Base-by-base conservation (phyloP, 1,140 invertebrate genomes). In the Drosophila lini region DNA sequence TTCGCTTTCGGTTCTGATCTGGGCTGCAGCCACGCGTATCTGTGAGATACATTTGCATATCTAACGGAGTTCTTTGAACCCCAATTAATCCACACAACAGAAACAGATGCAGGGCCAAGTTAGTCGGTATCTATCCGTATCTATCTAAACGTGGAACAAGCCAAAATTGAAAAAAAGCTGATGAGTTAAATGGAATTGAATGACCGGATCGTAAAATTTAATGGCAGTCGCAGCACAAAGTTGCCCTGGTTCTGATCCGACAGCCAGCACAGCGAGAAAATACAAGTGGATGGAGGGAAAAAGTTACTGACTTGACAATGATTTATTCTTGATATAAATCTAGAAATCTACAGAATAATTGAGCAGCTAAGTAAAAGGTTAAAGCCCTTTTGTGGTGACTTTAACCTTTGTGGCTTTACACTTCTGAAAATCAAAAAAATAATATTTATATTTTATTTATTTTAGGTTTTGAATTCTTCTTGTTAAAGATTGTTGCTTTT, bases 21-120 rank as follows among this genome's bases (percentile, higher is more conserved):
- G 52, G 40, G 42, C 40, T 52, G 59, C 77, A 86, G 80, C 76
- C 60, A 74, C 80, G 83, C 83, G 84, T 86, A 83, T 89, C 84
- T 63, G 31, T 78, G 71, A 78, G 83, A 88, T 86, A 78, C 83
- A 86, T 86, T 86, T 88, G 80, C 84, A 88, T 86, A 83, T 47
- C 41, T 68, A 74, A 50, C 59, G 61, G 63, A 83, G 82, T 88
- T 86, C 82, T 70, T 88, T 86, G 82, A 86, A 86, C 82, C 55
- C 67, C 32, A 47, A 67, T 88, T 75, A 55, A 76, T 74, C 48
- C 42, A 11, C 22, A 47, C 9, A 11, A 28, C 13, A 50, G 67
- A 71, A 5, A 22, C 13, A 41, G 69, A 73, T 74, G 70, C 70
- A 74, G 45, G 65, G 65, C 65, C 53, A 48, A 42, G 9, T 38